Conservation (phyloP, 2,113 vertebrate genomes). For the Balaeniceps rex region DNA sequence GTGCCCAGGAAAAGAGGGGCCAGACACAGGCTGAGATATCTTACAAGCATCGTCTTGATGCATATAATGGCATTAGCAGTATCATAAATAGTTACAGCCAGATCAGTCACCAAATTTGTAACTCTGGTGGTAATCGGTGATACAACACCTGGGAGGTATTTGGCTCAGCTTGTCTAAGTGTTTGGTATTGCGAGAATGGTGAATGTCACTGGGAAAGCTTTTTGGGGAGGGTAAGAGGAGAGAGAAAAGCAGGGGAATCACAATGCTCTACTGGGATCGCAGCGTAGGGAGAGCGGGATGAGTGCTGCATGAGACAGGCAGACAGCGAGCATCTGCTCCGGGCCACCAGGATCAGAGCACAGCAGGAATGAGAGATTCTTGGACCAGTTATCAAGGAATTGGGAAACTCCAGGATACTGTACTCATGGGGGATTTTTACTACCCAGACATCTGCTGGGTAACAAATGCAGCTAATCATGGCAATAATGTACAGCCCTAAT, state of each 20-base stretch:
- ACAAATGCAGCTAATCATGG: conserved; percentile 52
- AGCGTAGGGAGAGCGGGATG: background rate
- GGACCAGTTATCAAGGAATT: conserved; percentile 29
- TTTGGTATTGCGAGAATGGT: background rate
- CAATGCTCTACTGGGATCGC: background rate
- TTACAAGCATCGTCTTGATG: background rate
- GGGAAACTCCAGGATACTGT: conserved; percentile 46
- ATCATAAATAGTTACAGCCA: background rate
- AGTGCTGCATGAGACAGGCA: background rate
- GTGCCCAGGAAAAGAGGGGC: background rate
- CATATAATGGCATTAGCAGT: background rate
- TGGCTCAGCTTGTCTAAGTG: background rate
- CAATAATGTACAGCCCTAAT: background rate
- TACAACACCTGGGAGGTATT: background rate
- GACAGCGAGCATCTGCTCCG: conserved; percentile 30
- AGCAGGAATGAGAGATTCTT: conserved; percentile 33
- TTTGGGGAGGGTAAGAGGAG: background rate
- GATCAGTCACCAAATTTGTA: background rate
- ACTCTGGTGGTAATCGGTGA: background rate
- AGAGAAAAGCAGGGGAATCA: background rate
- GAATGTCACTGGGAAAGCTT: background rate
- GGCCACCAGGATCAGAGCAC: conserved; percentile 26
- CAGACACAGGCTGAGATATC: background rate
- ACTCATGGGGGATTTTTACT: conserved; percentile 41
- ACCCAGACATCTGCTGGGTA: conserved; percentile 59